These are phyloP conservation scores for Triplophysa bombifrons DNA, from an alignment of 2,797 vertebrate genomes.

Conservation along the genomic window DNA sequence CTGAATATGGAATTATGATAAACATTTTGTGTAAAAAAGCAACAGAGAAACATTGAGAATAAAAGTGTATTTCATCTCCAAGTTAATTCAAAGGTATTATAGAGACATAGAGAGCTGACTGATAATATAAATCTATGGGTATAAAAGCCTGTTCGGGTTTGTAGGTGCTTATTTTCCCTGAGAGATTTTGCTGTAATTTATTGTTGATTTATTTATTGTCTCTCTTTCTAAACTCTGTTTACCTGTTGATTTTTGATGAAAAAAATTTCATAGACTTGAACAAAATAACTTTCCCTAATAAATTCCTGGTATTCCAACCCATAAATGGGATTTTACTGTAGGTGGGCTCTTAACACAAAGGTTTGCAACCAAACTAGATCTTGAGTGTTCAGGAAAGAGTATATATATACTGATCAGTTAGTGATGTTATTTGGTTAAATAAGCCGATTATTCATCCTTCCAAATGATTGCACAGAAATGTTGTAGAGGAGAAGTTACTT, in stretches of 20 bases:
- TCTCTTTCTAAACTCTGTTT: conserved; percentile 30
- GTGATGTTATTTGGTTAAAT: conserved; percentile 8
- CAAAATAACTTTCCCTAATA: conserved; percentile 29
- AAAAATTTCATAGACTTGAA: conserved; percentile 37
- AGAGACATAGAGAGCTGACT: conserved; percentile 41
- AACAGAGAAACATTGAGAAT: conserved; percentile 28
- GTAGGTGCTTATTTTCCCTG: conserved; percentile 43
- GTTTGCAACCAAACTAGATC: neutral
- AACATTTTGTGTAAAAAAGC: conserved; percentile 11
- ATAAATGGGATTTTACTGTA: conserved; percentile 26
- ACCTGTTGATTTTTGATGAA: conserved; percentile 46
- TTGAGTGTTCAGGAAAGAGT: neutral
- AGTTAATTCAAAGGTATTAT: conserved; percentile 57
- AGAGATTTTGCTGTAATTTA: conserved; percentile 47
- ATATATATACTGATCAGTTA: conserved; percentile 4
- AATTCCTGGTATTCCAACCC: conserved; percentile 28
- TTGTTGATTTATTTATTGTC: conserved; percentile 35
- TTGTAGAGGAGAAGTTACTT: conserved; percentile 11
- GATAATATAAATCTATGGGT: conserved; percentile 46
- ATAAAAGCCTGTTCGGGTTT: conserved; percentile 45
- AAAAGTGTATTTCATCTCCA: conserved; percentile 46
- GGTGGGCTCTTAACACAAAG: neutral
- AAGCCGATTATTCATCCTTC: conserved; percentile 9
- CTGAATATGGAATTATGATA: conserved; percentile 27
- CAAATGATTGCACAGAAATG: conserved; percentile 27